phyloP scores from a whole-genome alignment of 2,888 invertebrate species.

The Mesoligia furuncula region DNA sequence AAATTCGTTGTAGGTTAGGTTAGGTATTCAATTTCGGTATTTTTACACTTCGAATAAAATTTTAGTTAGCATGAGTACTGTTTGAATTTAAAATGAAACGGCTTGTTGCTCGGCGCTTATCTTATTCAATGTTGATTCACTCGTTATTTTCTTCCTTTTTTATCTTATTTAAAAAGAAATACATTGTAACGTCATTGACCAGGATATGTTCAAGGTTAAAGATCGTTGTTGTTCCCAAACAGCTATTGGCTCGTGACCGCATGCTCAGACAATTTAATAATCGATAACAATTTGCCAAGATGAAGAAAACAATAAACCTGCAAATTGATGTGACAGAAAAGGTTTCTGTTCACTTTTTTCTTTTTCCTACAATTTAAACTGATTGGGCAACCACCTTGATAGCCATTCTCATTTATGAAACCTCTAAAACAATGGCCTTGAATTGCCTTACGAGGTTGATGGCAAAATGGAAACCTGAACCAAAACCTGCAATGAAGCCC shows the following conservation, averaged over 20 bases:
- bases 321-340: neutral
- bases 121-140: neutral
- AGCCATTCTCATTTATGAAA: neutral
- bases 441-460: neutral
- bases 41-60: neutral
- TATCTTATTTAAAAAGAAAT: constrained; percentile 8
- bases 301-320: neutral
- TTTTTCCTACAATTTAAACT: neutral
- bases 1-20: neutral
- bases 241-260: constrained; percentile 13
- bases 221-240: constrained; percentile 7
- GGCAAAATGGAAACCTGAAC: neutral
- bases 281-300: constrained; percentile 13
- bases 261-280: constrained; percentile 20
- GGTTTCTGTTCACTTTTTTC: neutral
- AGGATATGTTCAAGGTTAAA: constrained; percentile 46
- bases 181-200: constrained; percentile 44
- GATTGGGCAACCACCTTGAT: neutral
- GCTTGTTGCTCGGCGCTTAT: neutral
- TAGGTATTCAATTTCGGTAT: neutral
- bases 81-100: neutral
- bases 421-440: neutral
- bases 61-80: neutral
- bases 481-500: neutral
- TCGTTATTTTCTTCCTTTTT: constrained; percentile 3